Conservation (phyloP, 2,797 vertebrate genomes). For the Chrysocyon brachyurus region DNA sequence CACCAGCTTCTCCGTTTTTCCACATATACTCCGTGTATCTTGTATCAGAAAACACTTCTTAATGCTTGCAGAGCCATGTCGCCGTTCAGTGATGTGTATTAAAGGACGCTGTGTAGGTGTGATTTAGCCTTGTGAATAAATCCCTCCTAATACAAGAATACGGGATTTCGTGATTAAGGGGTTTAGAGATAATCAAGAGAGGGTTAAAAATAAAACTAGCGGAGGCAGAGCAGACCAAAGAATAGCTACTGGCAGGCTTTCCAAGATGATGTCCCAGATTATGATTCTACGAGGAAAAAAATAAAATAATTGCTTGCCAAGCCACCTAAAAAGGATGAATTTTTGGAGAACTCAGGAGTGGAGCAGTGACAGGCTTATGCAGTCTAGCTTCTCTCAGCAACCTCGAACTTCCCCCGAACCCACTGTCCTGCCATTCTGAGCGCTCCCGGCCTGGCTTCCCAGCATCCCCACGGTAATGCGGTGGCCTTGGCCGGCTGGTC, state of each 20-base stretch:
- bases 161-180: constrained; percentile 71
- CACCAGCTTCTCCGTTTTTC: neutral
- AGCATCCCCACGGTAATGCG: neutral
- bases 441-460: neutral
- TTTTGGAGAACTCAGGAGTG: constrained; percentile 42
- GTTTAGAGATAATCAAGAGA: constrained; percentile 74
- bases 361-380: neutral
- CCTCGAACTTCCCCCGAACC: neutral
- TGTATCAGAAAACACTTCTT: neutral
- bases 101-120: constrained; percentile 9
- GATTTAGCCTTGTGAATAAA: constrained; percentile 58
- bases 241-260: constrained; percentile 62
- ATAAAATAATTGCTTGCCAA: constrained; percentile 68
- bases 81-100: neutral
- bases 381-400: neutral
- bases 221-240: constrained; percentile 33
- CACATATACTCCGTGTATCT: neutral
- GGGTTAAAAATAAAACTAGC: constrained; percentile 77
- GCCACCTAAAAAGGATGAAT: constrained; percentile 38
- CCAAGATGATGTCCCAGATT: constrained; percentile 68
- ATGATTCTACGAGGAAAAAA: constrained; percentile 52
- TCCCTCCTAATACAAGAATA: constrained; percentile 68
- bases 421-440: neutral
- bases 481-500: neutral
- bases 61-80: neutral